Conservation (phyloP, 2,797 vertebrate species). For the Adrianichthys oophorus region DNA sequence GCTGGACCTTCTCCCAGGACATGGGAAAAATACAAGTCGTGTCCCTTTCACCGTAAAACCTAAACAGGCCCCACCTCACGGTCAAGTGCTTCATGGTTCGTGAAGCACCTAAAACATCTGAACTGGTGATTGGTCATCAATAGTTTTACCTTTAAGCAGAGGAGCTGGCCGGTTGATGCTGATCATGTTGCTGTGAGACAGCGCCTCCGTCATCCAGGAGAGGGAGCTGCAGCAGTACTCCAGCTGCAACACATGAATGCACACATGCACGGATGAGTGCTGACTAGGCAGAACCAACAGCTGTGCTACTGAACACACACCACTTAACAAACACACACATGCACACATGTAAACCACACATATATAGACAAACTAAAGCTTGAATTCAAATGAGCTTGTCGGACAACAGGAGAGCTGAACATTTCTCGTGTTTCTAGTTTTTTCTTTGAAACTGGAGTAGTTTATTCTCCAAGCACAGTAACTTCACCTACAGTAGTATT, state of each 20-base stretch:
- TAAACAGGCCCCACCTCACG: too few relatives aligned
- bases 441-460: too few relatives aligned
- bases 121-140: too few relatives aligned
- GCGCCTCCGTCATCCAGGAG: slow-evolving; percentile 80
- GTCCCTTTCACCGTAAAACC: too few relatives aligned
- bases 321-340: slow-evolving; percentile 10
- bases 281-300: slow-evolving; percentile 61
- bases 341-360: neutral
- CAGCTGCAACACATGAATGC: slow-evolving; percentile 64
- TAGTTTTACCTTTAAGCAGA: slow-evolving; percentile 52
- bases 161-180: slow-evolving; percentile 57
- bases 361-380: neutral
- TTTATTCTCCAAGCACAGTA: too few relatives aligned
- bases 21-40: too few relatives aligned
- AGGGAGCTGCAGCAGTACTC: slow-evolving; percentile 82
- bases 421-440: too few relatives aligned
- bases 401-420: too few relatives aligned
- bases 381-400: neutral
- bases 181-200: slow-evolving; percentile 77
- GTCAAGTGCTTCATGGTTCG: too few relatives aligned
- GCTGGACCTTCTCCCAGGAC: too few relatives aligned
- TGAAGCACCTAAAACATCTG: neutral
- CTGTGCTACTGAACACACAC: slow-evolving; percentile 46
- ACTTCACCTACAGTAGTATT: too few relatives aligned
- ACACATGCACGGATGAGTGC: slow-evolving; percentile 33